Evolutionary conservation across 1,140 invertebrate genomes (phyloP).

Genomic region (Lepidurus couesii): DNA sequence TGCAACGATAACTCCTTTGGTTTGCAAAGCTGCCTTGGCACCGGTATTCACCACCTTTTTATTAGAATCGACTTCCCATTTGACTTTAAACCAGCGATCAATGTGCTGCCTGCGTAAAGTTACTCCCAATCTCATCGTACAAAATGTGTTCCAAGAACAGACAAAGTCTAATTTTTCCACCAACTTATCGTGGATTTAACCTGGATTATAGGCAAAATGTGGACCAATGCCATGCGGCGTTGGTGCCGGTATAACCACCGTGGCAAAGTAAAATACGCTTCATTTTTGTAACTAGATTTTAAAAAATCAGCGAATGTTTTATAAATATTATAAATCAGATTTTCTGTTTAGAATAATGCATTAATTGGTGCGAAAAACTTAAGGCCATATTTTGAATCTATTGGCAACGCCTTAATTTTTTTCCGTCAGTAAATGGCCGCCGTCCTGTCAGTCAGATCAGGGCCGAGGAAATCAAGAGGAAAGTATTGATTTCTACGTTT

Average conservation of each 20-base stretch:
- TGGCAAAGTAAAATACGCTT: background rate
- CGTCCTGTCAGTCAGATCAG: constrained; percentile 20
- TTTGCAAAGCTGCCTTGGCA: constrained; percentile 48
- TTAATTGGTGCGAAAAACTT: background rate
- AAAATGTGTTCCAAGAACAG: background rate
- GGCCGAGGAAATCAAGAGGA: constrained; percentile 14
- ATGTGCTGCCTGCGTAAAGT: constrained; percentile 59
- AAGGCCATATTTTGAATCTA: background rate
- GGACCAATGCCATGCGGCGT: background rate
- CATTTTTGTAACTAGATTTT: background rate
- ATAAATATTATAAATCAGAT: background rate
- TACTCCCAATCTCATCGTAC: constrained; percentile 58
- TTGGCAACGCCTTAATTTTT: background rate
- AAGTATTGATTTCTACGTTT: constrained; percentile 19
- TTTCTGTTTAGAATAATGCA: background rate
- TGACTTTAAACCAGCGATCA: constrained; percentile 57
- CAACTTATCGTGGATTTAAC: background rate
- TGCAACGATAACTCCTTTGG: constrained; percentile 50
- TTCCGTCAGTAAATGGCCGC: constrained; percentile 17
- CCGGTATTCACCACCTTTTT: constrained; percentile 50
- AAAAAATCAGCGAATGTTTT: background rate
- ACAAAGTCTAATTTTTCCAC: background rate
- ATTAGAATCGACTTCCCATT: constrained; percentile 60
- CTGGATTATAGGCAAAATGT: background rate
- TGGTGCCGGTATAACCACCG: background rate